Evolutionary conservation across 2,797 vertebrate species (phyloP).

Genomic region (Crenichthys baileyi): DNA sequence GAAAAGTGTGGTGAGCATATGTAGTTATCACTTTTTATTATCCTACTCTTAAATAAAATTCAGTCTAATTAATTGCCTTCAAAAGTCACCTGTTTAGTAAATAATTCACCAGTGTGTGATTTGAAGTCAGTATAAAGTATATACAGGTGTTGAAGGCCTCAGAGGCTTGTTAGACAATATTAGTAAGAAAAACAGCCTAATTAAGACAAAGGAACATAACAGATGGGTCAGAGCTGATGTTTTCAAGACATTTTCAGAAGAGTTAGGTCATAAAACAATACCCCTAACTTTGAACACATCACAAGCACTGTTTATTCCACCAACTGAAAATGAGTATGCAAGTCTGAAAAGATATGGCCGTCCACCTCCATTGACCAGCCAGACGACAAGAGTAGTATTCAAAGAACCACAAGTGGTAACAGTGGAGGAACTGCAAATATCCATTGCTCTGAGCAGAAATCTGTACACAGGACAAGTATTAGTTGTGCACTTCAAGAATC

Average conservation of each 20-base stretch:
- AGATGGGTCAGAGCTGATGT: background rate
- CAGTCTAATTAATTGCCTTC: background rate
- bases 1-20: background rate
- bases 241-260: background rate
- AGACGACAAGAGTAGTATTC: background rate
- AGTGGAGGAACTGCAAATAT: background rate
- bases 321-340: background rate
- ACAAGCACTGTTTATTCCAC: background rate
- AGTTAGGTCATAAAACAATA: background rate
- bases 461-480: background rate
- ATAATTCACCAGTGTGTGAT: background rate
- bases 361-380: background rate
- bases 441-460: background rate
- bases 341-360: background rate
- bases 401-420: background rate
- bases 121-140: background rate
- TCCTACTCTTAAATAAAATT: background rate
- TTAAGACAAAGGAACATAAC: background rate
- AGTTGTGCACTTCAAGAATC: background rate
- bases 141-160: background rate
- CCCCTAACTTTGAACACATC: background rate
- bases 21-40: background rate
- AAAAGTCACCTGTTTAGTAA: background rate
- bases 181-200: background rate
- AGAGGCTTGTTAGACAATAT: background rate